A percentile compares a stretch with the other conserved stretches of the same genome.
Conservation (phyloP, 2,888 invertebrate species). For the Hydraecia micacea region DNA sequence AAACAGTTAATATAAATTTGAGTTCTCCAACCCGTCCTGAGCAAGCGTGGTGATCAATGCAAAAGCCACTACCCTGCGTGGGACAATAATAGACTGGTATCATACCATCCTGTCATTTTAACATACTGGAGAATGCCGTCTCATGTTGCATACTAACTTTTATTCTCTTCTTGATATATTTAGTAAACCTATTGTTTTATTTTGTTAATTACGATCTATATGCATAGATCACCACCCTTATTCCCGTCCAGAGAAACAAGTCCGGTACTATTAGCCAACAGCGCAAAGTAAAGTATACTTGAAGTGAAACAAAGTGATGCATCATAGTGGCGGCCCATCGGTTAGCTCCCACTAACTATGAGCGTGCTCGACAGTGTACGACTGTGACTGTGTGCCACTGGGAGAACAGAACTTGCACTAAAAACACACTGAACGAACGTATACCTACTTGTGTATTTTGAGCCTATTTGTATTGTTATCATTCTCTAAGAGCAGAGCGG, state of each 20-base stretch:
- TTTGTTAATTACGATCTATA: not conserved
- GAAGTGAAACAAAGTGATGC: slow-evolving; percentile 33
- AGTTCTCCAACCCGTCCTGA: not conserved
- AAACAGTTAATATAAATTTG: not conserved
- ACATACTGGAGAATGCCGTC: too few relatives aligned
- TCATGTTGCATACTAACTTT: not conserved
- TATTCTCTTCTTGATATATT: not conserved
- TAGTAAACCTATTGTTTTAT: not conserved
- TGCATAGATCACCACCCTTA: too few relatives aligned
- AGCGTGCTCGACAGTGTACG: slow-evolving; percentile 16
- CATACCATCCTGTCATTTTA: not conserved
- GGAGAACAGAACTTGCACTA: not conserved
- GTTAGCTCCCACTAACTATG: slow-evolving; percentile 24
- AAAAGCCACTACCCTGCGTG: not conserved
- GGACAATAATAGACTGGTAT: not conserved
- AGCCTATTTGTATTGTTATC: not conserved
- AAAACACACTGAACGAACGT: not conserved
- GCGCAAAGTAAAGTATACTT: slow-evolving; percentile 1
- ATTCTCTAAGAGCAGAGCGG: not conserved
- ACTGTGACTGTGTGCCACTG: too few relatives aligned
- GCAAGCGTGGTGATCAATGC: not conserved
- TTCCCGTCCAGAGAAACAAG: not conserved
- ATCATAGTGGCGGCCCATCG: slow-evolving; percentile 29
- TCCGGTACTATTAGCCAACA: not conserved
- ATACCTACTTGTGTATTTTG: not conserved